These are phyloP conservation scores for Drosophila rhopaloa DNA, from an alignment of 1,140 invertebrate species.

Conservation along the genomic window DNA sequence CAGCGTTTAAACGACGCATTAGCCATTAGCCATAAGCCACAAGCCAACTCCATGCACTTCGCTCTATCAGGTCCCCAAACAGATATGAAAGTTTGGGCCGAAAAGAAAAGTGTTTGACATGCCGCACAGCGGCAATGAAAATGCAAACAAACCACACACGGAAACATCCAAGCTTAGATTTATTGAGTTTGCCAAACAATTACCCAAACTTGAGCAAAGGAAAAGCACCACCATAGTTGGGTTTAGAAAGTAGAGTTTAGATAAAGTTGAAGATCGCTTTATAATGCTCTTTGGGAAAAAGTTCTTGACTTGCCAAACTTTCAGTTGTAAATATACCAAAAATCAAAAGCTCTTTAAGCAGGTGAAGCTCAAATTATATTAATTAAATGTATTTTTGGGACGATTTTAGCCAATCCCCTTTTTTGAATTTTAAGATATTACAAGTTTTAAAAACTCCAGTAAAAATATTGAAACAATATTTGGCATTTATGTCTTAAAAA, in stretches of 20 bases:
- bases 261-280: not conserved
- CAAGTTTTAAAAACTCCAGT: no score
- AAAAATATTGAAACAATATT: not conserved
- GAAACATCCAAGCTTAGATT: conserved; percentile 22
- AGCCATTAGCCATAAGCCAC: conserved; percentile 26
- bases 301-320: no score
- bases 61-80: not conserved
- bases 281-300: not conserved
- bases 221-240: conserved; percentile 9
- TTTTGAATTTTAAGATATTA: no score
- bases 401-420: no score
- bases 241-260: not conserved
- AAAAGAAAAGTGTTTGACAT: conserved; percentile 19
- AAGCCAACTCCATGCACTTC: conserved; percentile 16
- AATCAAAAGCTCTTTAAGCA: no score
- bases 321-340: no score
- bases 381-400: no score
- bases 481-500: no score
- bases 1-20: conserved; percentile 74
- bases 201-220: conserved; percentile 30
- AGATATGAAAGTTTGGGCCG: conserved; percentile 12
- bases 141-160: conserved; percentile 13
- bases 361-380: no score
- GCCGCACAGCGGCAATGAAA: conserved; percentile 17
- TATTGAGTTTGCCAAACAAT: conserved; percentile 49